Conservation (phyloP, 2,113 vertebrate genomes). For the Sterrhoptilus dennistouni region DNA sequence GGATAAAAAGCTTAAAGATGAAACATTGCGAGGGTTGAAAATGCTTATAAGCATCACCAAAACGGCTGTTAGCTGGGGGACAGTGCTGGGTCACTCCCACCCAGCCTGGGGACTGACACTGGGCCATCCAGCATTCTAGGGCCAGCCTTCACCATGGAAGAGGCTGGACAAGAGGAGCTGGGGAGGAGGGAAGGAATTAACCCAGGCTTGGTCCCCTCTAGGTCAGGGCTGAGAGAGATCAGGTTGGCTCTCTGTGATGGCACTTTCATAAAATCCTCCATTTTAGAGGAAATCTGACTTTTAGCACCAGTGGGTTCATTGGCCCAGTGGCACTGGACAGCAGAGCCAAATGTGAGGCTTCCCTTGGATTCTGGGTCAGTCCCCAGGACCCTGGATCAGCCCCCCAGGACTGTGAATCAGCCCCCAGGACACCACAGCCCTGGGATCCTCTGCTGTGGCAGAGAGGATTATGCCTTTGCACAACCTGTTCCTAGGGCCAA, state of each 20-base stretch:
- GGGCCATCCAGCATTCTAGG: fast-evolving
- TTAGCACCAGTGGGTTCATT: fast-evolving
- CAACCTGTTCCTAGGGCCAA: background rate
- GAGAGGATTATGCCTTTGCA: background rate
- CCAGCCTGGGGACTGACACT: fast-evolving
- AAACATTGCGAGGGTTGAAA: background rate
- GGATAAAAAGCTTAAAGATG: conserved; percentile 54
- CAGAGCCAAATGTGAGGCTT: fast-evolving
- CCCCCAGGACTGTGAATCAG: background rate
- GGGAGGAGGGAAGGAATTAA: background rate
- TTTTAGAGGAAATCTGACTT: background rate
- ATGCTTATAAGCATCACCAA: background rate
- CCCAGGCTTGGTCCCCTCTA: background rate
- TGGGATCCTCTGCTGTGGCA: background rate
- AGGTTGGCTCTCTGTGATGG: fast-evolving
- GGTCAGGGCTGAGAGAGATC: background rate
- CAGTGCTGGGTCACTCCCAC: fast-evolving
- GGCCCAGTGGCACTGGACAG: fast-evolving
- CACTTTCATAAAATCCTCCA: background rate
- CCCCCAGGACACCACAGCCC: background rate
- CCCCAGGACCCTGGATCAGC: background rate
- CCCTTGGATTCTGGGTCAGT: background rate
- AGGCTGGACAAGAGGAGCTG: background rate
- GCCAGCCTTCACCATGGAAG: background rate
- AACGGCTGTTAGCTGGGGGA: background rate